A percentile compares a stretch with the other conserved stretches of the same genome.
phyloP scores from a whole-genome alignment of 2,888 invertebrate genomes.

The Hanleya hanleyi region DNA sequence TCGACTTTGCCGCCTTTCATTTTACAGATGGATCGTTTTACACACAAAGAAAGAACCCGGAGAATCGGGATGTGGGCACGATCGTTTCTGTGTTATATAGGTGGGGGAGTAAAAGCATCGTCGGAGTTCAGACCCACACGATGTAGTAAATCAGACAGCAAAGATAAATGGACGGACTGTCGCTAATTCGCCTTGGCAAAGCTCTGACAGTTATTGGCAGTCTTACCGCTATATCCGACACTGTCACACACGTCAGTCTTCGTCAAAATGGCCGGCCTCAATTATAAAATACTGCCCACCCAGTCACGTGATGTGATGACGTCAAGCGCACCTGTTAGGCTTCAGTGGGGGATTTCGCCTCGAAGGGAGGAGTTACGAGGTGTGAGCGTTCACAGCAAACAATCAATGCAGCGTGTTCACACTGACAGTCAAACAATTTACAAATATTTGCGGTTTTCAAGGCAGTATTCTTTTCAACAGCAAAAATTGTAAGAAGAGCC shows the following conservation, averaged over 20 bases:
- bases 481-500: too few species aligned
- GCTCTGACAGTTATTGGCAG: constrained; percentile 7
- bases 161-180: constrained; percentile 1
- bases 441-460: too few species aligned
- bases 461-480: too few species aligned
- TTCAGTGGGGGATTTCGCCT: background rate
- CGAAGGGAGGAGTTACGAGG: constrained; percentile 6
- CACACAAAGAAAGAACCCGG: too few species aligned
- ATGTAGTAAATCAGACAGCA: constrained; percentile 1
- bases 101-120: too few species aligned
- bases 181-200: background rate
- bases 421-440: too few species aligned
- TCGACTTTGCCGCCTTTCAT: too few species aligned
- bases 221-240: background rate
- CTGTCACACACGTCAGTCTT: constrained; percentile 11
- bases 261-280: constrained; percentile 9
- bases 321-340: background rate
- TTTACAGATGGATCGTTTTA: too few species aligned
- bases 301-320: constrained; percentile 6
- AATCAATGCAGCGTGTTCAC: too few species aligned
- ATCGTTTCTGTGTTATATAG: too few species aligned
- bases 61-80: too few species aligned
- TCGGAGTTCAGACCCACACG: background rate
- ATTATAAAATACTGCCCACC: constrained; percentile 1
- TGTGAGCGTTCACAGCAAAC: too few species aligned